Evolutionary conservation across 2,113 vertebrate genomes (phyloP), one percentile per base, ranked within the genome.

Genomic region (Syngnathus floridae): DNA sequence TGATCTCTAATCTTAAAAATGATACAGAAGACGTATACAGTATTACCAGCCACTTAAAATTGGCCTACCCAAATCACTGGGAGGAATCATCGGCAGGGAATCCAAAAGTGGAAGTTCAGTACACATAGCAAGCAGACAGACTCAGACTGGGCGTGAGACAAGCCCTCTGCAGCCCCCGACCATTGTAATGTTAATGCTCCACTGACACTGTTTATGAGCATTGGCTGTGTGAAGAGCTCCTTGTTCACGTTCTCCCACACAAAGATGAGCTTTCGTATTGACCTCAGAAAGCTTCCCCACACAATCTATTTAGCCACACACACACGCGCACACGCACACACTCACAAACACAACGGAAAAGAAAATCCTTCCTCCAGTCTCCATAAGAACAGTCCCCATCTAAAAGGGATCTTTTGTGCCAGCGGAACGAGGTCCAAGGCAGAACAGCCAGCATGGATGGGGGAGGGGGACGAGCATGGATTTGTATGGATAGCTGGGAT

Each of bases 161-260:
- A 62, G 64, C 73, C 74, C 82, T 51, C 43, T 72, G 37, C 68
- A 67, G 37, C 69, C 70, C 75, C 76, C 68, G 51, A 40, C 76
- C 62, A 85, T 92, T 92, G 90, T 92, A 76, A 92, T 92, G 90
- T 84, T 90, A 90, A 92, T 90, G 68, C 69, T 69, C 77, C 75
- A 73, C 81, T 89, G 86, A 85, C 86, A 84, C 72, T 78, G 83
- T 78, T 79, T 81, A 77, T 63, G 79, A 87, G 87, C 79, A 60
- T 73, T 84, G 88, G 78, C 77, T 79, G 82, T 88, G 86, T 89
- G 85, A 88, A 86, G 82, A 83, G 80, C 84, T 86, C 76, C 45
- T 51, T 61, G 59, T 61, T 64, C 63, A 52, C 7, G 78, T 79
- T 84, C 83, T 86, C 87, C 67, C 83, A 84, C 83, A 90, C 88